Conservation (phyloP, 2,113 vertebrate genomes). For the Promerops cafer region DNA sequence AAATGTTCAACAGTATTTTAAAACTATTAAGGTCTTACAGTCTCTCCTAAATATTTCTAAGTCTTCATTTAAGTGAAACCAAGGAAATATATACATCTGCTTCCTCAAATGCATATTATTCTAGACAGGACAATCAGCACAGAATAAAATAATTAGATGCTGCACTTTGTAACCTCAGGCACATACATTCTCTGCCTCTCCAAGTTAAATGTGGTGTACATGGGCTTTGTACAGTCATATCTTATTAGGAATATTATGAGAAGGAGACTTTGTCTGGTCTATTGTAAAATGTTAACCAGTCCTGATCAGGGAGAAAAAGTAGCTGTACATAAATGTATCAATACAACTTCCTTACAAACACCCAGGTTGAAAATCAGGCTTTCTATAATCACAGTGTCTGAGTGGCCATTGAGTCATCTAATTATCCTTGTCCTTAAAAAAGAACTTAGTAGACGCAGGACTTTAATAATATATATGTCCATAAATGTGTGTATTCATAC, state of each 20-base stretch:
- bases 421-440: not conserved
- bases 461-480: not conserved
- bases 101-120: not conserved
- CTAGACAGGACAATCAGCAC: not conserved
- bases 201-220: not conserved
- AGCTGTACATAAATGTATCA: not conserved
- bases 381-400: not conserved
- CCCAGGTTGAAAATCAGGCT: not conserved
- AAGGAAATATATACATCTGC: not conserved
- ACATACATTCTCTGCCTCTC: not conserved
- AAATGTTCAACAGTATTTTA: not conserved
- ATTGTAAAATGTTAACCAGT: not conserved
- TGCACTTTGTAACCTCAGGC: slow-evolving; percentile 7
- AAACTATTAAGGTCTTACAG: not conserved
- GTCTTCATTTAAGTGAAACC: not conserved
- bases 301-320: not conserved
- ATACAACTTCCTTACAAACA: not conserved
- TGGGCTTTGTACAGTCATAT: not conserved
- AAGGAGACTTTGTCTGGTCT: not conserved
- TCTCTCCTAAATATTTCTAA: not conserved
- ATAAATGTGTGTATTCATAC: not conserved
- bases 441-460: not conserved
- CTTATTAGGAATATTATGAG: not conserved
- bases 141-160: not conserved
- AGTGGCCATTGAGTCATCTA: not conserved